A percentile compares a stretch with the other conserved stretches of the same genome.
Evolutionary conservation across 2,797 vertebrate species (phyloP).

Genomic region (Myotis pilosus): DNA sequence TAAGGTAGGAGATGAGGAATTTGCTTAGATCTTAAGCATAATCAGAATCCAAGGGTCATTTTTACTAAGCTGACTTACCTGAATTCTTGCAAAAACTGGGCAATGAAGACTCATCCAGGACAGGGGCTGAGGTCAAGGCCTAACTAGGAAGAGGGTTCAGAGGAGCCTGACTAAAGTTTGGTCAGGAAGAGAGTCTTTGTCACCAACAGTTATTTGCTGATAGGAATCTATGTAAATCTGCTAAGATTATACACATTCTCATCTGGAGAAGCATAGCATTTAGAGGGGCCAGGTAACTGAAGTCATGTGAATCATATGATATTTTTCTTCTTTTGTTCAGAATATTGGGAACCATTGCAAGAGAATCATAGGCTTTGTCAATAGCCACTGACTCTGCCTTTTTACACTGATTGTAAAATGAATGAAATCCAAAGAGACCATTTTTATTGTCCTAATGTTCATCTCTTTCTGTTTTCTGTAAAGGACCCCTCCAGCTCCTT

Average conservation of each 20-base stretch:
- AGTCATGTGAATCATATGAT: background rate
- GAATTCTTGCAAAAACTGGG: background rate
- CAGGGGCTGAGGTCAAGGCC: background rate
- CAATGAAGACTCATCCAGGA: background rate
- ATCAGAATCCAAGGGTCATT: background rate
- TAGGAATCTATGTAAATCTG: background rate
- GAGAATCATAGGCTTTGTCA: background rate
- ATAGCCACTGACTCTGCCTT: background rate
- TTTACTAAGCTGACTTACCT: background rate
- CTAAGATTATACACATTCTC: background rate
- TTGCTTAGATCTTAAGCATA: background rate
- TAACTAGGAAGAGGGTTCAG: background rate
- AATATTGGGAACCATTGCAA: background rate
- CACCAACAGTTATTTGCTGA: background rate
- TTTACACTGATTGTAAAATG: background rate
- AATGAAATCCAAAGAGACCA: background rate
- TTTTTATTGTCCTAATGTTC: background rate
- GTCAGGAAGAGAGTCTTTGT: background rate
- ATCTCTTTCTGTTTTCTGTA: background rate
- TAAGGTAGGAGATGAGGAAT: background rate
- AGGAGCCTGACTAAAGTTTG: background rate
- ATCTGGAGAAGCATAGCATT: background rate
- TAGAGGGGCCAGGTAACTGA: background rate
- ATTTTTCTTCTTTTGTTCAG: background rate
- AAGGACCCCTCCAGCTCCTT: background rate